phyloP scores from a whole-genome alignment of 2,888 invertebrate genomes.

The Hartigia nigra region DNA sequence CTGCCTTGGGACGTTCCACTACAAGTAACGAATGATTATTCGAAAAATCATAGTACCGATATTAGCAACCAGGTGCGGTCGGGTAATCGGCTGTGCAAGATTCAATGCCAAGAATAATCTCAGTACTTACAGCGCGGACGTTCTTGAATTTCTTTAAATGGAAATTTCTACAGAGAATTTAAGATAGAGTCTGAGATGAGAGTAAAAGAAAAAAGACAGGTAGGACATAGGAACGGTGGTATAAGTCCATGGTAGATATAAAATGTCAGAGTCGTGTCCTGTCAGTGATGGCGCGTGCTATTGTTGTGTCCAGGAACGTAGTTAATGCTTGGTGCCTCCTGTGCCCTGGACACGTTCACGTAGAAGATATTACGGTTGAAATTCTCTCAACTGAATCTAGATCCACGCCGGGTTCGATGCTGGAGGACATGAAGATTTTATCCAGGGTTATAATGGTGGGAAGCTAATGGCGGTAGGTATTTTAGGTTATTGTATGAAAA shows the following conservation, averaged over 20 bases:
- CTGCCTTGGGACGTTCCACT: not conserved
- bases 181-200: not conserved
- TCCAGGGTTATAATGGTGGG: not conserved
- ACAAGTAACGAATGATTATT: not conserved
- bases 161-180: not conserved
- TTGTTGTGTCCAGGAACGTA: conserved; percentile 1
- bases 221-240: not conserved
- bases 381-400: conserved; percentile 16
- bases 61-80: not conserved
- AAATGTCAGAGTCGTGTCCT: conserved; percentile 4
- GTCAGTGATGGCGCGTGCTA: conserved; percentile 7
- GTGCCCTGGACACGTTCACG: not conserved
- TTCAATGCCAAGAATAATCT: not conserved
- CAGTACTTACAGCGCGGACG: not conserved
- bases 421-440: not conserved
- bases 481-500: not conserved
- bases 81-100: not conserved
- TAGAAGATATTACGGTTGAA: conserved; percentile 7
- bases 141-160: not conserved
- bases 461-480: not conserved
- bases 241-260: not conserved
- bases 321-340: not conserved
- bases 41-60: not conserved
- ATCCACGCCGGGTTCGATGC: conserved; percentile 1
- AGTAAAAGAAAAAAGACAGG: not conserved